Evolutionary conservation across 2,797 vertebrate species (phyloP).

Genomic region (Channallabes apus): DNA sequence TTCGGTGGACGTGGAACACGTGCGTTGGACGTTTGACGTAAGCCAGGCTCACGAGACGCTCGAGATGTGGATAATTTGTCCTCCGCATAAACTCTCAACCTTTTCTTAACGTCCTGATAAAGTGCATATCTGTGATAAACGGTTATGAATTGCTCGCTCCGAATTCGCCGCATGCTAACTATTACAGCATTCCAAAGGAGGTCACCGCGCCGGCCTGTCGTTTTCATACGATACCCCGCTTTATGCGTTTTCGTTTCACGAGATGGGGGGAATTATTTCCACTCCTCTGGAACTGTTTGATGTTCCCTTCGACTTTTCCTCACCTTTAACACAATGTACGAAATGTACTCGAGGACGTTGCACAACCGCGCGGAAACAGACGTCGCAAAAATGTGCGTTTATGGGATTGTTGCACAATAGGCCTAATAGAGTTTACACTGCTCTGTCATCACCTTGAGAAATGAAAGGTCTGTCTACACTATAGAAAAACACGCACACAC

Average conservation of each 20-base stretch:
- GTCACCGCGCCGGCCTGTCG: slow-evolving; percentile 55
- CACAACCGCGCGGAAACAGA: slow-evolving; percentile 15
- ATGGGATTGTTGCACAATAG: slow-evolving; percentile 11
- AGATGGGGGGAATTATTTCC: slow-evolving; percentile 60
- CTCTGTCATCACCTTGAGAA: background rate
- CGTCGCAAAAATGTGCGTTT: background rate
- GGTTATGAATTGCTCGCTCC: background rate
- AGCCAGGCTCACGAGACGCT: slow-evolving; percentile 45
- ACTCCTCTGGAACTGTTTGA: slow-evolving; percentile 53
- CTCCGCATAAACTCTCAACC: slow-evolving; percentile 12
- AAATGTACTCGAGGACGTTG: slow-evolving; percentile 21
- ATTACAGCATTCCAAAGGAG: slow-evolving; percentile 50
- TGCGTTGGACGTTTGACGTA: slow-evolving; percentile 17
- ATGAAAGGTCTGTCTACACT: too few relatives aligned
- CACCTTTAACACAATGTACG: slow-evolving; percentile 16
- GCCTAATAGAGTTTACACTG: background rate
- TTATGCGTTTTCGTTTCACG: slow-evolving; percentile 57
- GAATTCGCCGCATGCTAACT: slow-evolving; percentile 30
- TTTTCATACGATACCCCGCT: slow-evolving; percentile 57
- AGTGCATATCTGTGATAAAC: background rate
- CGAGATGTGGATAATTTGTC: slow-evolving; percentile 48
- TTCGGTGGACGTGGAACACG: slow-evolving; percentile 15
- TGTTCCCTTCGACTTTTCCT: slow-evolving; percentile 12
- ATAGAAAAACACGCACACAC: background rate
- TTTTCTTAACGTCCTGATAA: slow-evolving; percentile 8